These are phyloP conservation scores for Tryphoninae sp. DNA, from an alignment of 2,888 invertebrate genomes.

Conservation along the genomic window DNA sequence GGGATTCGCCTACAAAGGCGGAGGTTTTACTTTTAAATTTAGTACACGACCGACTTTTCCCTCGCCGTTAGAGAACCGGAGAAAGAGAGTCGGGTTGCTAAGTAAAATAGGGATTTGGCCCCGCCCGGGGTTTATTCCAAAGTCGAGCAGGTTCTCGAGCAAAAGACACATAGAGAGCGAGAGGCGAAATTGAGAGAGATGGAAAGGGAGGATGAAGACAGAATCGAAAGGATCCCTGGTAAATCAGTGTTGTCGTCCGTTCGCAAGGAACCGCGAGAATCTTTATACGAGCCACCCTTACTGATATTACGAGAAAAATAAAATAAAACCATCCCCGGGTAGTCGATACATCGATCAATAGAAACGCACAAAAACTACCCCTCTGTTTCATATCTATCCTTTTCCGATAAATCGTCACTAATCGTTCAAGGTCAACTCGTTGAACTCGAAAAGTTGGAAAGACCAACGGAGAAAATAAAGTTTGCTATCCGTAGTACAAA, in stretches of 20 bases:
- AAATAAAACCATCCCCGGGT: background rate
- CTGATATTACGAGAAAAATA: conserved; percentile 30
- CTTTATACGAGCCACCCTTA: conserved; percentile 46
- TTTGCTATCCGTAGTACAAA: conserved; percentile 5
- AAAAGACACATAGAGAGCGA: conserved; percentile 54
- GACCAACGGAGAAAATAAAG: background rate
- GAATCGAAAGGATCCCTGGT: conserved; percentile 66
- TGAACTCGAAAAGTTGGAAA: background rate
- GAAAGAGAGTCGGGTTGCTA: conserved; percentile 66
- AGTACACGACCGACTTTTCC: conserved; percentile 75
- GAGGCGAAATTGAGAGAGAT: conserved; percentile 40
- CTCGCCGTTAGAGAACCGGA: conserved; percentile 58
- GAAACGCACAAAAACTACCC: background rate
- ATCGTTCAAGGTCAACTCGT: conserved; percentile 14
- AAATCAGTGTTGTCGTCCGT: conserved; percentile 57
- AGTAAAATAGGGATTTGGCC: conserved; percentile 78
- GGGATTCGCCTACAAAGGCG: conserved; percentile 78
- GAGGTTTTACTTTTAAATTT: conserved; percentile 80
- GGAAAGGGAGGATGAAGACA: conserved; percentile 69
- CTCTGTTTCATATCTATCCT: background rate
- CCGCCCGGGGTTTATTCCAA: conserved; percentile 72
- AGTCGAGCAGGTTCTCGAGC: conserved; percentile 65
- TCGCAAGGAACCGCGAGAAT: conserved; percentile 47
- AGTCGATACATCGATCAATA: conserved; percentile 31
- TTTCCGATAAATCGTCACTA: conserved; percentile 21